Percentiles rank a stretch among this genome's conserved stretches.
Evolutionary conservation across 2,888 invertebrate species (phyloP).

Genomic region (Apoderus coryli): DNA sequence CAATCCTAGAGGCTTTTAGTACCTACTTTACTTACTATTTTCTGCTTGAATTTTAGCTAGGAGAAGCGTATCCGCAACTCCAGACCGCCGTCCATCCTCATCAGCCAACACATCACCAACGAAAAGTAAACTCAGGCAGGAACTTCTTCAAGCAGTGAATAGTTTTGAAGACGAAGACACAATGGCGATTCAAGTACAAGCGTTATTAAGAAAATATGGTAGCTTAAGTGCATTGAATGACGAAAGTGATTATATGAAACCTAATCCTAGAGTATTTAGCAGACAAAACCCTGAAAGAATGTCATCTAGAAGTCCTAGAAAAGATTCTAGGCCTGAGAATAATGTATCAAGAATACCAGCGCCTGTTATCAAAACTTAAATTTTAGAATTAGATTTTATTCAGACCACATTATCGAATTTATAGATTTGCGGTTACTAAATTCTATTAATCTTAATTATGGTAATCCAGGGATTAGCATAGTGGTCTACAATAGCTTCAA

Average conservation of each 20-base stretch:
- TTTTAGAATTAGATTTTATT: no score
- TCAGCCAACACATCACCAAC: slow-evolving; percentile 48
- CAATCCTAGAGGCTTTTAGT: no score
- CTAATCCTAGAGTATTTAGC: slow-evolving; percentile 11
- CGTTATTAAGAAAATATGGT: slow-evolving; percentile 45
- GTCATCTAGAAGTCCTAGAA: slow-evolving; percentile 34
- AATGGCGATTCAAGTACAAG: slow-evolving; percentile 54
- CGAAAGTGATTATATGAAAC: slow-evolving; percentile 39
- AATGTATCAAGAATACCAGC: slow-evolving; percentile 39
- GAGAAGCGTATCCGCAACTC: slow-evolving; percentile 34
- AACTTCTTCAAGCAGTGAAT: slow-evolving; percentile 56
- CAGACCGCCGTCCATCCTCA: slow-evolving; percentile 30
- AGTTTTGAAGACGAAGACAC: slow-evolving; percentile 58
- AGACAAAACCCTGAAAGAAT: slow-evolving; percentile 19
- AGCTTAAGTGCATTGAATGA: slow-evolving; percentile 42
- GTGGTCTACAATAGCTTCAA: no score
- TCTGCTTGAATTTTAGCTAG: slow-evolving; percentile 19
- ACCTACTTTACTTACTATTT: slow-evolving; percentile 21
- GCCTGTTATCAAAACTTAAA: no score
- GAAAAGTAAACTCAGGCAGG: slow-evolving; percentile 51
- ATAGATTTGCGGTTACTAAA: no score
- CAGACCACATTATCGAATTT: no score
- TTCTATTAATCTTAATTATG: no score
- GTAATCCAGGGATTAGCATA: no score
- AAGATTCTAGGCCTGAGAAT: slow-evolving; percentile 37